Conservation (phyloP, 2,888 invertebrate species). For the Melipona beecheii region DNA sequence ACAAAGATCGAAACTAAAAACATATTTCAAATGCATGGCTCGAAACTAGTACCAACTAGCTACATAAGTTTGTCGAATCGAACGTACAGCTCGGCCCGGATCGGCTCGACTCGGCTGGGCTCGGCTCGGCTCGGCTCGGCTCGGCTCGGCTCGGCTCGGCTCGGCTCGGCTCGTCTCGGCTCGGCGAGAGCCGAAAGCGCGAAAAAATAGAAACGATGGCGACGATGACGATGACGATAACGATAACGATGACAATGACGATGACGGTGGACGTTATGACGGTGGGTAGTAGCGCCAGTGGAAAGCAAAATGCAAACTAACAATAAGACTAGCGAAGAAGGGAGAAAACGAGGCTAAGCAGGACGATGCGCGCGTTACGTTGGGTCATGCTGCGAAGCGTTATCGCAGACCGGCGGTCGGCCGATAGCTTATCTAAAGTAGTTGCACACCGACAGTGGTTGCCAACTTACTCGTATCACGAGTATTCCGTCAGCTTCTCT, state of each 20-base stretch:
- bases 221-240: neutral
- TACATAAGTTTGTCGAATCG: too few species aligned
- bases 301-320: slow-evolving; percentile 3
- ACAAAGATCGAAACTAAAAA: neutral
- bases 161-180: too few species aligned
- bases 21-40: neutral
- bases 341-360: slow-evolving; percentile 52
- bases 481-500: neutral
- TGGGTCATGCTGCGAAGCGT: slow-evolving; percentile 74
- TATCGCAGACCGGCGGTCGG: slow-evolving; percentile 75
- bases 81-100: too few species aligned
- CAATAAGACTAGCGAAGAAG: slow-evolving; percentile 9
- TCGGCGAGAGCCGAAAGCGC: neutral
- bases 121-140: too few species aligned
- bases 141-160: too few species aligned
- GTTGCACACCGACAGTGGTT: slow-evolving; percentile 80
- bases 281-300: neutral
- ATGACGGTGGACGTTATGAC: neutral
- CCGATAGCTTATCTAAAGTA: slow-evolving; percentile 83
- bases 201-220: neutral
- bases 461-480: slow-evolving; percentile 67
- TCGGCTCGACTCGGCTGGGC: too few species aligned
- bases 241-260: neutral
- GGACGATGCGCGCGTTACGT: slow-evolving; percentile 70
- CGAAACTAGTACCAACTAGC: too few species aligned